A percentile compares a stretch with the other conserved stretches of the same genome.
Conservation (phyloP, 2,888 invertebrate genomes). For the Mesoligia furuncula region DNA sequence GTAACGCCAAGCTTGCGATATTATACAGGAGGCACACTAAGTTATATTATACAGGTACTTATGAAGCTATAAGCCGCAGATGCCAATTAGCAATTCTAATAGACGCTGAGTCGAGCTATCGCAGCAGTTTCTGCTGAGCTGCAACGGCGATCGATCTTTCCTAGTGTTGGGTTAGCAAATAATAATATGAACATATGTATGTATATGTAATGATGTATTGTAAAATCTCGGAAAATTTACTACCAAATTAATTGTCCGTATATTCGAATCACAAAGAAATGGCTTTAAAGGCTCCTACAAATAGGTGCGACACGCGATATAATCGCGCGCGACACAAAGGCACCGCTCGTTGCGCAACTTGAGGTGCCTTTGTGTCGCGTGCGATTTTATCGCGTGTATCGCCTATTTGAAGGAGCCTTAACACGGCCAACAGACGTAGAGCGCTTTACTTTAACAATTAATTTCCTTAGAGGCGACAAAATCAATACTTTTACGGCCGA, state of each 20-base stretch:
- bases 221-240: not conserved
- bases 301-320: too few species aligned
- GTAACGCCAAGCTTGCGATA: constrained; percentile 16
- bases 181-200: not conserved
- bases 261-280: not conserved
- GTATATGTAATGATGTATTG: not conserved
- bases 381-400: too few species aligned
- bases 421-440: not conserved
- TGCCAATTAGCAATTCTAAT: constrained; percentile 72
- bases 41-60: constrained; percentile 22
- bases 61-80: constrained; percentile 40
- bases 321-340: too few species aligned
- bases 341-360: too few species aligned
- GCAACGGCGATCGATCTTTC: constrained; percentile 28
- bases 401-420: too few species aligned
- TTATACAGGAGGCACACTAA: not conserved
- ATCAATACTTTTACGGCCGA: not conserved
- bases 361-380: too few species aligned
- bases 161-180: constrained; percentile 16
- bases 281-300: too few species aligned
- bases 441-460: not conserved
- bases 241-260: not conserved
- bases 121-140: constrained; percentile 27
- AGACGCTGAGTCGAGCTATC: constrained; percentile 62
- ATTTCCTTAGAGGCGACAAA: not conserved